Evolutionary conservation across 2,113 vertebrate species (phyloP).

Genomic region (Columba janthina): DNA sequence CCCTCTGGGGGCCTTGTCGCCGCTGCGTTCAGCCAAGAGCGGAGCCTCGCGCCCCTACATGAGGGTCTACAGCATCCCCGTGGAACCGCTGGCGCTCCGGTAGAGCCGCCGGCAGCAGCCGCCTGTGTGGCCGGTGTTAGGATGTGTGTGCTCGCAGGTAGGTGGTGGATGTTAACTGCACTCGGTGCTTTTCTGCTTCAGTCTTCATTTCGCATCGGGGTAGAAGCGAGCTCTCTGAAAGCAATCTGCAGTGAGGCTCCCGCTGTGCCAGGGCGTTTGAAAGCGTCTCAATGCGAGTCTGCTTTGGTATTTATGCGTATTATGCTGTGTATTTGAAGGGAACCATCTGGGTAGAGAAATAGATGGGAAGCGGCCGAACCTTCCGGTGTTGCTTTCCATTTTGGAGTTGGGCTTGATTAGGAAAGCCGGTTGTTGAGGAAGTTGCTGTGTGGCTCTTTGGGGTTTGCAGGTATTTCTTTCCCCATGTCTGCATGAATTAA

Average conservation of each 20-base stretch:
- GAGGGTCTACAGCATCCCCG: neutral
- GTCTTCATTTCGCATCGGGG: rapidly evolving
- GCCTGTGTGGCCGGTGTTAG: neutral
- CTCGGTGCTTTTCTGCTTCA: neutral
- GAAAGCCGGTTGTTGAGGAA: neutral
- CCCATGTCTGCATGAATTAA: neutral
- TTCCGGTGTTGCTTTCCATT: neutral
- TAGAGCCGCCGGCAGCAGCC: neutral
- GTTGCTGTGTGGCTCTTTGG: neutral
- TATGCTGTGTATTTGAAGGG: neutral
- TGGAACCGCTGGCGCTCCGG: neutral
- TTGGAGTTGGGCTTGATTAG: neutral
- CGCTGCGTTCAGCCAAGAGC: neutral
- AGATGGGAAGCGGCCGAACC: neutral
- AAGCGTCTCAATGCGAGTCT: neutral
- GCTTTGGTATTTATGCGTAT: neutral
- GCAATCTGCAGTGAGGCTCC: neutral
- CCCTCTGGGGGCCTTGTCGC: neutral
- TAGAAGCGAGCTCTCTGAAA: neutral
- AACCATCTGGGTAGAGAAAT: neutral
- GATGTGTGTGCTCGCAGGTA: neutral
- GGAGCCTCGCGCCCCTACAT: neutral
- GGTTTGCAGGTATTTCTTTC: neutral
- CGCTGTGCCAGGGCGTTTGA: neutral
- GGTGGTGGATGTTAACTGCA: neutral